Percentiles rank a stretch among this genome's conserved stretches.
These are phyloP conservation scores for Macaria liturata DNA, from an alignment of 2,888 invertebrate species.

Conservation along the genomic window DNA sequence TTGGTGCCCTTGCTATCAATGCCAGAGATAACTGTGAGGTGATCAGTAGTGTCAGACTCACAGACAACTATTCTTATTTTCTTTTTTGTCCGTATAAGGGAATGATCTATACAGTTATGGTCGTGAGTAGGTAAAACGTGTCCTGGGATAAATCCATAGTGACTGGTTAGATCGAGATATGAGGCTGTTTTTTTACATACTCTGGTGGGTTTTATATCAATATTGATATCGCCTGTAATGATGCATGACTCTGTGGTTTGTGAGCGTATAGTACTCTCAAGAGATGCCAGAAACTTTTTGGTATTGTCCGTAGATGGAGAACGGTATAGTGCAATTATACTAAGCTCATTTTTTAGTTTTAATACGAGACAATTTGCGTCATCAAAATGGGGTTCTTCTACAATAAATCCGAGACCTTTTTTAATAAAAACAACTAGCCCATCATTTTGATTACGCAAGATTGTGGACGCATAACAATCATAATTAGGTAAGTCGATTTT, in stretches of 20 bases:
- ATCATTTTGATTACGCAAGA: not conserved
- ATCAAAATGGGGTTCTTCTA: not conserved
- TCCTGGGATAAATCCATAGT: not conserved
- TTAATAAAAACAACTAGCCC: not conserved
- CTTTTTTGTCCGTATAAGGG: not conserved
- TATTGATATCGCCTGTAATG: not conserved
- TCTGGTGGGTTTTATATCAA: not conserved
- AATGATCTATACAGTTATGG: not conserved
- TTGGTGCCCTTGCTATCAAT: not conserved
- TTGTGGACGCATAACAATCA: not conserved
- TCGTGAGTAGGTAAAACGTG: not conserved
- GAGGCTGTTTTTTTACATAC: not conserved
- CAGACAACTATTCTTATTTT: not conserved
- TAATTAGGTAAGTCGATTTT: not conserved
- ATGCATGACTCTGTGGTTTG: not conserved
- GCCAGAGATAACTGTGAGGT: not conserved
- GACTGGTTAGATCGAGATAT: not conserved
- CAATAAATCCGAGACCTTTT: not conserved
- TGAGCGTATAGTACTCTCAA: not conserved
- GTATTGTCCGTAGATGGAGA: not conserved
- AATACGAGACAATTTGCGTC: not conserved
- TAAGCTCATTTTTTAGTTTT: not conserved
- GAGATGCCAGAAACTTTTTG: not conserved
- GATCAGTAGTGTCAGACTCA: not conserved
- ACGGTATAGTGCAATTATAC: not conserved